Base-by-base conservation (phyloP, 2,797 vertebrate species). In the Pangasius djambal region DNA sequence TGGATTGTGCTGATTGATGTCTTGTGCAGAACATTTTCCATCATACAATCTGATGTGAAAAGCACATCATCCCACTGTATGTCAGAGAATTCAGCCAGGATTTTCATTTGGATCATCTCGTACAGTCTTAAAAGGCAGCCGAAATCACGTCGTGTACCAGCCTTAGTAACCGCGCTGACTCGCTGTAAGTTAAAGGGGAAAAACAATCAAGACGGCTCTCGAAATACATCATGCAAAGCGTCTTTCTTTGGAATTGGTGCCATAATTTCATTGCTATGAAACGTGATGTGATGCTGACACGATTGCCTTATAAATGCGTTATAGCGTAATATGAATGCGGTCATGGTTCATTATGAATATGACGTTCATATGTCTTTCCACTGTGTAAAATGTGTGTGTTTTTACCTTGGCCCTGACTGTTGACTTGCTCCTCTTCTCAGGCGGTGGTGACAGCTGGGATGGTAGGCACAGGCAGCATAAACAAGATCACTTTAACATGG, bases 381-480 rank as follows among this genome's bases (percentile, higher is more conserved):
- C 57, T 61, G 31, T 82, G n/a, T 83, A 44, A 48, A 44, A 6
- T 55, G 4, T 52, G 4, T 50, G 2, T 69, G 34, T 83, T 50
- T 50, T 72, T 78, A 10, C 37, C 0, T 88, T 63, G 37, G 22
- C 50, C 12, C 1, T 92, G 72, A 55, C 79, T 84, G 69, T 75
- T 85, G 28, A 85, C 57, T 89, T 88, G 44, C 93, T 89, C 88
- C 87, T 89, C 91, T 90, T 88, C 84, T 83, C 75, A 92, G 92
- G 86, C 93, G 96, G 95, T 93, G 96, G 95, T 57, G 96, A 96
- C 94, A 95, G 90, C 95, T 97, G 96, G 96, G 96, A 97, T 95
- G 96, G 96, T 97, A 97, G 95, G 96, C 79, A 61, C 91, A 92
- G 91, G 85, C 59, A 77, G 89, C 87, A 89, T 83, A 88, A 70